Conservation (phyloP, 2,888 invertebrate species). For the Torymus tubicola region DNA sequence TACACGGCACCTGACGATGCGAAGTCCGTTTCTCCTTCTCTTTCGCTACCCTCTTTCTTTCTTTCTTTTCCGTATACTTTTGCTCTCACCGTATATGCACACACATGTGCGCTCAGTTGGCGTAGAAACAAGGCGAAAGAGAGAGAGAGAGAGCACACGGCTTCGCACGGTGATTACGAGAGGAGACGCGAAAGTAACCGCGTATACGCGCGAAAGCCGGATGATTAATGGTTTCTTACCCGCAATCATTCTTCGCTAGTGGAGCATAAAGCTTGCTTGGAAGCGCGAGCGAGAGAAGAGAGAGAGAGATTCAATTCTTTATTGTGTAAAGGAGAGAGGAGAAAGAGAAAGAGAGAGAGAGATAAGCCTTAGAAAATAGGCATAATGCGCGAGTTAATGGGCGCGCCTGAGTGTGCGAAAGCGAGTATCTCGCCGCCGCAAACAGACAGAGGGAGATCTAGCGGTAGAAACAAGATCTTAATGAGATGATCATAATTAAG, state of each 20-base stretch:
- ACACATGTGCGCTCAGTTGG: slow-evolving; percentile 20
- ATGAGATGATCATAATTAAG: slow-evolving; percentile 32
- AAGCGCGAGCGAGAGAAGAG: neutral
- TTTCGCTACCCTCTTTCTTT: neutral
- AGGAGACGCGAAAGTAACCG: slow-evolving; percentile 63
- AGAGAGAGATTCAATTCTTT: slow-evolving; percentile 34
- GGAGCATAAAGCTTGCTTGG: slow-evolving; percentile 17
- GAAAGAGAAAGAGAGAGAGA: neutral
- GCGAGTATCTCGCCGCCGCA: no score
- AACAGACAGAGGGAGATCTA: no score
- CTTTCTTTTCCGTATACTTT: neutral
- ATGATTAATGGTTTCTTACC: slow-evolving; percentile 68
- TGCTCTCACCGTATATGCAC: neutral
- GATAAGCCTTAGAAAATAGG: slow-evolving; percentile 31
- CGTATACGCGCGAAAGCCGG: slow-evolving; percentile 47
- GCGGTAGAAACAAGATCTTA: slow-evolving; percentile 20
- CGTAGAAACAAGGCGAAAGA: slow-evolving; percentile 53
- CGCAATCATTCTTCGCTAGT: slow-evolving; percentile 46
- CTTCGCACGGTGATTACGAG: slow-evolving; percentile 64
- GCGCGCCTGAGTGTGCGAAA: neutral
- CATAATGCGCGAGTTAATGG: slow-evolving; percentile 20
- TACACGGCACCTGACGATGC: neutral
- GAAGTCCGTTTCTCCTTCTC: neutral
- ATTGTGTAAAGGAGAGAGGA: slow-evolving; percentile 3
- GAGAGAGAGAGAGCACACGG: neutral